phyloP scores from a whole-genome alignment of 2,113 vertebrate species.

The Candoia aspera region DNA sequence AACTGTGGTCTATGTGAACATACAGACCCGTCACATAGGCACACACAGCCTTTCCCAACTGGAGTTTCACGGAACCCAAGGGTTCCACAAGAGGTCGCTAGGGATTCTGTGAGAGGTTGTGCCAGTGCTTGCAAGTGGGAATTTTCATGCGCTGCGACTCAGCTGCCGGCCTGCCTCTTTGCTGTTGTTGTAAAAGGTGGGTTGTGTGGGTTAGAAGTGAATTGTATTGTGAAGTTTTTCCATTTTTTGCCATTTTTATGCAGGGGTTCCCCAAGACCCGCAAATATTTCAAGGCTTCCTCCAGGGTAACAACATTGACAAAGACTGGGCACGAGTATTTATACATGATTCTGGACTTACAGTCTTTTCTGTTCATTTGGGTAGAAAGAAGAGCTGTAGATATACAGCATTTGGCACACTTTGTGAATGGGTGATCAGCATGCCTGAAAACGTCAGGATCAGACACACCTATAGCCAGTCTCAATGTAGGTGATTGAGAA shows the following conservation, averaged over 20 bases:
- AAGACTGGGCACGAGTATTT: neutral
- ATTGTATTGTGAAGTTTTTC: no score
- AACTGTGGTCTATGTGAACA: neutral
- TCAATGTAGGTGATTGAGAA: neutral
- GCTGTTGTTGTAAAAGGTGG: no score
- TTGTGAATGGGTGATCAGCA: neutral
- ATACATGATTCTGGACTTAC: neutral
- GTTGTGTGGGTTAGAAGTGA: no score
- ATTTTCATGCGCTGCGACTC: neutral
- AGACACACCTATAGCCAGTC: neutral
- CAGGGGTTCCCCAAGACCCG: neutral
- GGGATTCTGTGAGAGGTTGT: neutral
- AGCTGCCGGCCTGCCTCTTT: neutral
- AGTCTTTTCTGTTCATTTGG: neutral
- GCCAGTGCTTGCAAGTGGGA: neutral
- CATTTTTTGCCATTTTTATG: neutral
- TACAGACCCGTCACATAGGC: neutral
- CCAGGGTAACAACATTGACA: neutral
- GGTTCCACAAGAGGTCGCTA: neutral
- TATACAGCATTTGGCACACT: neutral
- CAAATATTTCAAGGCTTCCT: neutral
- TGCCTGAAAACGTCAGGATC: neutral
- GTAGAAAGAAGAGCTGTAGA: neutral
- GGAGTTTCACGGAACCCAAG: neutral
- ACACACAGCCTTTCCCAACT: neutral